These are phyloP conservation scores for Petrolisthes cinctipes DNA, from an alignment of 2,888 invertebrate genomes.

Conservation along the genomic window DNA sequence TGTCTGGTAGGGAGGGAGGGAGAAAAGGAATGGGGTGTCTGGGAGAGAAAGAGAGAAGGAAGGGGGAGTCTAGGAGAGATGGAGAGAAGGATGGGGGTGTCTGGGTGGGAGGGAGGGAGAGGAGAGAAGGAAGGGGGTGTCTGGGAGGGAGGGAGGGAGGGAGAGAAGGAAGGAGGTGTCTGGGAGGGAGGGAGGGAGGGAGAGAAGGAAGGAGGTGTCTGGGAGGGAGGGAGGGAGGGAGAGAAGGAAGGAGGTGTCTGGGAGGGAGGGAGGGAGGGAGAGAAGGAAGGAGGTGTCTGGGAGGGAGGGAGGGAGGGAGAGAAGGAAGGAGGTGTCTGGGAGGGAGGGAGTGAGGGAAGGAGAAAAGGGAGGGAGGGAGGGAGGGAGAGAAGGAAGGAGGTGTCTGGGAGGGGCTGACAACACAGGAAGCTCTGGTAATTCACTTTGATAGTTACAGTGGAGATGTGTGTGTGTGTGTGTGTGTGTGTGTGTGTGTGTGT, in stretches of 20 bases:
- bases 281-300: background rate
- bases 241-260: background rate
- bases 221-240: background rate
- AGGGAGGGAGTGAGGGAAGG: conserved; percentile 4
- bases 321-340: conserved; percentile 9
- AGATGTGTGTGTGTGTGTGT: conserved; percentile 33
- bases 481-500: conserved; percentile 35
- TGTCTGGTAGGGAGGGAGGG: background rate
- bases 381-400: background rate
- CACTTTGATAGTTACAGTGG: conserved; percentile 38
- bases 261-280: background rate
- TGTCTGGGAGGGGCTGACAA: conserved; percentile 17
- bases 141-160: background rate
- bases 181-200: too few relatives aligned
- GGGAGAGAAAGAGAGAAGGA: too few relatives aligned
- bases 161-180: background rate
- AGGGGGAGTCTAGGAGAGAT: too few relatives aligned
- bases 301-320: background rate
- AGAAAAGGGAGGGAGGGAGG: background rate
- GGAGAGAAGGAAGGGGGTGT: background rate
- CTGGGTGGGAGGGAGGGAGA: background rate
- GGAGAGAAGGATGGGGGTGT: background rate
- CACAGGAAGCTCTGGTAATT: conserved; percentile 41
- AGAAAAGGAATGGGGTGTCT: background rate
- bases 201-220: too few relatives aligned